phyloP scores from a whole-genome alignment of 2,113 vertebrate species.

The Naja naja region DNA sequence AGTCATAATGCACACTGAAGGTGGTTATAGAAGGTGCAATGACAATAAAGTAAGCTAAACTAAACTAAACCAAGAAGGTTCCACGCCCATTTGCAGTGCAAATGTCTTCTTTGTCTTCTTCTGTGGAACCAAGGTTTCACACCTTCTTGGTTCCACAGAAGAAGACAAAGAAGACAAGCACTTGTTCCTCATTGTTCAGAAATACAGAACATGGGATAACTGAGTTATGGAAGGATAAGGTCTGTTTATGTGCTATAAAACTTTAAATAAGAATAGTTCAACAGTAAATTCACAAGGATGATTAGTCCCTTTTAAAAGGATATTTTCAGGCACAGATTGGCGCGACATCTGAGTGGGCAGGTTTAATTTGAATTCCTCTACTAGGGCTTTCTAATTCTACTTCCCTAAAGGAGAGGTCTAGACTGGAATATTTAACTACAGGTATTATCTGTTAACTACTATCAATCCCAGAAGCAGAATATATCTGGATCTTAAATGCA shows the following conservation, averaged over 20 bases:
- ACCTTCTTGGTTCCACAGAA: no score
- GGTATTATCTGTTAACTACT: background rate
- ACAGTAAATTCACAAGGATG: background rate
- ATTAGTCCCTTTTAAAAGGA: background rate
- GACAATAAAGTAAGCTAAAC: no score
- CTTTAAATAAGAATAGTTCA: background rate
- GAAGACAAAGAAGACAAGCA: background rate
- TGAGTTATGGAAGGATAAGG: background rate
- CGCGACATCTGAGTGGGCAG: background rate
- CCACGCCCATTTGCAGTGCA: no score
- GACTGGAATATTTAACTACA: background rate
- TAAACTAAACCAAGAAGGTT: no score
- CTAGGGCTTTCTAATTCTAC: background rate
- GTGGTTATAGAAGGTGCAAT: no score
- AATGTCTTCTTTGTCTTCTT: no score
- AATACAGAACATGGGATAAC: background rate
- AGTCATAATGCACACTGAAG: no score
- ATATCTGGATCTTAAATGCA: no score
- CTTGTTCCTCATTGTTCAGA: background rate
- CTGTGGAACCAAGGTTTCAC: no score
- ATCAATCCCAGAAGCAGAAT: background rate
- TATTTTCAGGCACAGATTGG: background rate
- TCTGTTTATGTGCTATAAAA: background rate
- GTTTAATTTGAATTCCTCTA: background rate
- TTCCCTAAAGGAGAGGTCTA: background rate